Evolutionary conservation across 2,797 vertebrate genomes (phyloP).

Genomic region (Hippocampus kuda): DNA sequence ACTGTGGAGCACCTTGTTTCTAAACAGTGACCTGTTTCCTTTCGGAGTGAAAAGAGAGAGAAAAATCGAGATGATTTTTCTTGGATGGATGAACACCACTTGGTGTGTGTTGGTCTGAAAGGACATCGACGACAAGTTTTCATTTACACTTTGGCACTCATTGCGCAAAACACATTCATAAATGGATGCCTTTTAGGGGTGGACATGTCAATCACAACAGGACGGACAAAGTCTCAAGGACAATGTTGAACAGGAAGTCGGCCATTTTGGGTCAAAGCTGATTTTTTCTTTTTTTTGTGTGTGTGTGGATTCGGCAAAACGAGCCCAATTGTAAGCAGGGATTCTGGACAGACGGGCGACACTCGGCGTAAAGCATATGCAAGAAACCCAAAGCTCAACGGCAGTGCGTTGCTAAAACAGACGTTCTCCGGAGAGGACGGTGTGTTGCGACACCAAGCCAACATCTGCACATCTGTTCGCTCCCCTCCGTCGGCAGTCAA

Average conservation of each 20-base stretch:
- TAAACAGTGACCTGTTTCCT: neutral
- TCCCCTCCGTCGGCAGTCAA: neutral
- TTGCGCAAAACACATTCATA: too few species aligned
- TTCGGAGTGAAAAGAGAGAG: neutral
- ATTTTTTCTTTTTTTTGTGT: too few species aligned
- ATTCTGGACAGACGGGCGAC: too few species aligned
- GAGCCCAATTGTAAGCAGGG: too few species aligned
- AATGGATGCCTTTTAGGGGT: too few species aligned
- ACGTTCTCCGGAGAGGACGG: constrained; percentile 20
- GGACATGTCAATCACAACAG: too few species aligned
- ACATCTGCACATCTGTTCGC: neutral
- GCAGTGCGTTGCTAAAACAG: constrained; percentile 20
- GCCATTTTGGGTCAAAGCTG: too few species aligned
- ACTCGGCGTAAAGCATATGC: neutral
- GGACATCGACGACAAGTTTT: neutral
- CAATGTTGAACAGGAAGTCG: too few species aligned
- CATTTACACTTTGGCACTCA: neutral
- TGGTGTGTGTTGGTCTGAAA: neutral
- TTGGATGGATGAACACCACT: neutral
- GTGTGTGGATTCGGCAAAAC: too few species aligned
- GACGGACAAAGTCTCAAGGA: too few species aligned
- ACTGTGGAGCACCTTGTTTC: neutral
- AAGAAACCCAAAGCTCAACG: neutral
- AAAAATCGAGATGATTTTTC: neutral
- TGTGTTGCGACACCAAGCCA: constrained; percentile 2